phyloP scores from a whole-genome alignment of 2,113 vertebrate species.

The Dasyornis broadbenti region DNA sequence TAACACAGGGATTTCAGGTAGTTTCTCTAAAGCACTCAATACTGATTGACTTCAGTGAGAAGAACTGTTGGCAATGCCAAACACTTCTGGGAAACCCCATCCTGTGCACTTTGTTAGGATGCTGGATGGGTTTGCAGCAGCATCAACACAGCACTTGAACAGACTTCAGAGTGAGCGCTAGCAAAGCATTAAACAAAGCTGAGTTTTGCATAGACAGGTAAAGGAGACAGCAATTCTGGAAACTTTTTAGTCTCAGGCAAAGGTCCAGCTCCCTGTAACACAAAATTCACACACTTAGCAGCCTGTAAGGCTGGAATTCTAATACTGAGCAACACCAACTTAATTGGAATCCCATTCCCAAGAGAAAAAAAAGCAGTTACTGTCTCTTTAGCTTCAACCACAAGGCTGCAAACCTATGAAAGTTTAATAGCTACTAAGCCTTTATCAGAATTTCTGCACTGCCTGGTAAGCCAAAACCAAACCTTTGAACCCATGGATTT shows the following conservation, averaged over 20 bases:
- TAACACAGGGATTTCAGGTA: not conserved
- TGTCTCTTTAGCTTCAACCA: not conserved
- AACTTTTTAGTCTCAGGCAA: not conserved
- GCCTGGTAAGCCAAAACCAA: not conserved
- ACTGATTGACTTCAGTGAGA: not conserved
- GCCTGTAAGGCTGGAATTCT: not conserved
- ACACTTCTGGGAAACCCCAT: not conserved
- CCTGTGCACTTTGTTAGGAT: not conserved
- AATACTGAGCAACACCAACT: not conserved
- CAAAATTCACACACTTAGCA: not conserved
- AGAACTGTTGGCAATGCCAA: not conserved
- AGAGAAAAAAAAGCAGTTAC: not conserved
- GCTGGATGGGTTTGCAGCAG: not conserved
- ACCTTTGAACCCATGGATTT: constrained; percentile 16
- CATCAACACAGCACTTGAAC: not conserved
- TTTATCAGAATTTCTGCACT: constrained; percentile 17
- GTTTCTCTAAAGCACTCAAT: not conserved
- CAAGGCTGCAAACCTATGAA: constrained; percentile 5
- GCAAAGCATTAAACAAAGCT: not conserved
- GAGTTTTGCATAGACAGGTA: not conserved
- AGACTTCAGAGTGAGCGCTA: accelerated
- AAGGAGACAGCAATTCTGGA: not conserved
- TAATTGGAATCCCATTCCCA: constrained; percentile 9
- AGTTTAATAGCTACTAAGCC: constrained; percentile 27
- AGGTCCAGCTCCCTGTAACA: not conserved